These are phyloP conservation scores for Brenthis hecate DNA, from an alignment of 2,888 invertebrate species.

Conservation along the genomic window DNA sequence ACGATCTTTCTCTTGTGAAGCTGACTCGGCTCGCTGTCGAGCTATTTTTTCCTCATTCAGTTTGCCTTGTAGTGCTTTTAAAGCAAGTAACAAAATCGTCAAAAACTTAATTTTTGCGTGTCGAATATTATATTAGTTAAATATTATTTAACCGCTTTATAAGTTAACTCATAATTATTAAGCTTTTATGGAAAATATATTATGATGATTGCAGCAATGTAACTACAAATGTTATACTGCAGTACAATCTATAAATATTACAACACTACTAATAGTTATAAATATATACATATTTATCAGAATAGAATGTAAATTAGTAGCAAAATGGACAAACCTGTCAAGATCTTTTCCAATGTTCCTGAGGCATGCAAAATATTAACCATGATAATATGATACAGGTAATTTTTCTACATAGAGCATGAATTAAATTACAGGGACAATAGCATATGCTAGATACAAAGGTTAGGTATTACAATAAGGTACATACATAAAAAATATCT, in stretches of 20 bases:
- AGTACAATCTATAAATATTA: no score
- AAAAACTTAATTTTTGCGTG: no score
- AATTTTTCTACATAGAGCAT: conserved; percentile 36
- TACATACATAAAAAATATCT: conserved; percentile 46
- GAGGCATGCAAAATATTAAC: conserved; percentile 81
- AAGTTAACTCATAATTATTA: no score
- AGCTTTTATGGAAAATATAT: no score
- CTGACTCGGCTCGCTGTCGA: conserved; percentile 92
- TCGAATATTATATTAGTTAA: no score
- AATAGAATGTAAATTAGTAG: conserved; percentile 48
- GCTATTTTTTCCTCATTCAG: conserved; percentile 94
- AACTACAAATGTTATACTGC: no score
- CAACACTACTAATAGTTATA: no score
- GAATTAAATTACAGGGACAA: conserved; percentile 24
- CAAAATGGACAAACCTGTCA: conserved; percentile 84
- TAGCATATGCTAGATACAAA: conserved; percentile 32
- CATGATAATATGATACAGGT: conserved; percentile 52
- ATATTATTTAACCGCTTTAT: no score
- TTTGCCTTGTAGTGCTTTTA: conserved; percentile 92
- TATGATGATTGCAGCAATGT: no score
- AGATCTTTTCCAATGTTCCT: conserved; percentile 86
- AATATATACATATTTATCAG: conserved; percentile 26
- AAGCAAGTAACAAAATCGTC: no score
- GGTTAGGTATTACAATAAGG: conserved; percentile 27
- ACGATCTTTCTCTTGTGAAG: conserved; percentile 95